Percentiles rank a stretch among this genome's conserved stretches.
These are phyloP conservation scores for Pterobdella sp. DNA, from an alignment of 2,888 invertebrate genomes.

Conservation along the genomic window DNA sequence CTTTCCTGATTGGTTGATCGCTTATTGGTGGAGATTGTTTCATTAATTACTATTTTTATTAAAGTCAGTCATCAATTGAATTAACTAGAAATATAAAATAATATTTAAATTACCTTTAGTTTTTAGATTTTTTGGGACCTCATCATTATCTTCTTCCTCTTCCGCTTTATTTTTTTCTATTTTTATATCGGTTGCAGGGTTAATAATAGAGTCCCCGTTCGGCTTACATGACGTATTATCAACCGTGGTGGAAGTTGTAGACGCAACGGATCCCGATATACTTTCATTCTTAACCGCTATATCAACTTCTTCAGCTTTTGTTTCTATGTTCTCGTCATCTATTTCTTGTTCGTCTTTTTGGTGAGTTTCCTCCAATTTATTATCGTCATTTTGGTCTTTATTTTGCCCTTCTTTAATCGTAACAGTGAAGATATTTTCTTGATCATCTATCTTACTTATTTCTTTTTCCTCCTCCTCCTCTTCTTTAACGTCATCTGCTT, in stretches of 20 bases:
- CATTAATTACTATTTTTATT: no score
- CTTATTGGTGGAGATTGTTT: no score
- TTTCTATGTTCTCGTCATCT: neutral
- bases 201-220: neutral
- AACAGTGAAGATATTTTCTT: neutral
- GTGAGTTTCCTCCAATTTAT: neutral
- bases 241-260: neutral
- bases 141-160: neutral
- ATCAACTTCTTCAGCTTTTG: slow-evolving; percentile 20
- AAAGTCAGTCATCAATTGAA: no score
- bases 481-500: neutral
- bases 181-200: neutral
- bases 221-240: neutral
- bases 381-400: neutral
- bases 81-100: neutral
- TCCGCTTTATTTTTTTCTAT: slow-evolving; percentile 18
- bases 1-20: neutral
- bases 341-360: slow-evolving; percentile 15
- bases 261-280: neutral
- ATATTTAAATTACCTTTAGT: slow-evolving; percentile 37
- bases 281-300: neutral
- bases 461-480: slow-evolving; percentile 13
- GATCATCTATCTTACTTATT: neutral
- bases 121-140: slow-evolving; percentile 37
- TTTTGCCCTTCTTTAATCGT: neutral